Conservation (phyloP, 92 coral and sea anemone species). For the Montipora capitata region DNA sequence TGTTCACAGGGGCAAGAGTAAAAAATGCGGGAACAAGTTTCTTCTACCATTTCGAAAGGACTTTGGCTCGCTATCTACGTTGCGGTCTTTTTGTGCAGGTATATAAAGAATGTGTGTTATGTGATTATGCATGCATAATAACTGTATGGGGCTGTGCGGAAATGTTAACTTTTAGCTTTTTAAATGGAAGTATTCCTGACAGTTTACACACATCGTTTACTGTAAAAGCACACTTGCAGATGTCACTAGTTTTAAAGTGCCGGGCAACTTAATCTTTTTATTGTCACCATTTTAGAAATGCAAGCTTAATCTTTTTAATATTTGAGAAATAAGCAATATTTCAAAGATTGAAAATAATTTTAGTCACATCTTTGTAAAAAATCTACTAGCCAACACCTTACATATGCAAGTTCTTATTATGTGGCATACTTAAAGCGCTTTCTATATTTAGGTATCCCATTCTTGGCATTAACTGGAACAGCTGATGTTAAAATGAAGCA, state of each 20-base stretch:
- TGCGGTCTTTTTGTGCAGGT: slow-evolving; percentile 49
- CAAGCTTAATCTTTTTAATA: neutral
- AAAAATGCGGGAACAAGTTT: slow-evolving; percentile 2
- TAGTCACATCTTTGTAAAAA: slow-evolving; percentile 16
- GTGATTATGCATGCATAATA: neutral
- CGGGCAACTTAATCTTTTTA: neutral
- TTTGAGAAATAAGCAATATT: neutral
- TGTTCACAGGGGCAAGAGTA: slow-evolving; percentile 40
- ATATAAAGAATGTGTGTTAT: neutral
- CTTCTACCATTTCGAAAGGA: slow-evolving; percentile 32
- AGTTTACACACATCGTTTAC: neutral
- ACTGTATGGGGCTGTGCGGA: slow-evolving; percentile 4
- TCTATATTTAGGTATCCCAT: slow-evolving; percentile 33
- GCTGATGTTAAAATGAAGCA: slow-evolving; percentile 6
- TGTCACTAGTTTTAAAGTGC: neutral
- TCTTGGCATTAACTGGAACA: slow-evolving; percentile 43
- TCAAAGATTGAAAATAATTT: slow-evolving; percentile 10
- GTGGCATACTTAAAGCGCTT: neutral
- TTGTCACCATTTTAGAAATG: slow-evolving; percentile 1
- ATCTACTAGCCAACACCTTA: slow-evolving; percentile 5
- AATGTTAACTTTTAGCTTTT: neutral
- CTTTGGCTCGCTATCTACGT: slow-evolving; percentile 29
- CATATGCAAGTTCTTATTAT: neutral
- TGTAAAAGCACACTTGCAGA: slow-evolving; percentile 12
- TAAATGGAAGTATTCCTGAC: neutral